Base-by-base conservation (phyloP, 2,888 invertebrate genomes). In the Camptogramma bilineatum region DNA sequence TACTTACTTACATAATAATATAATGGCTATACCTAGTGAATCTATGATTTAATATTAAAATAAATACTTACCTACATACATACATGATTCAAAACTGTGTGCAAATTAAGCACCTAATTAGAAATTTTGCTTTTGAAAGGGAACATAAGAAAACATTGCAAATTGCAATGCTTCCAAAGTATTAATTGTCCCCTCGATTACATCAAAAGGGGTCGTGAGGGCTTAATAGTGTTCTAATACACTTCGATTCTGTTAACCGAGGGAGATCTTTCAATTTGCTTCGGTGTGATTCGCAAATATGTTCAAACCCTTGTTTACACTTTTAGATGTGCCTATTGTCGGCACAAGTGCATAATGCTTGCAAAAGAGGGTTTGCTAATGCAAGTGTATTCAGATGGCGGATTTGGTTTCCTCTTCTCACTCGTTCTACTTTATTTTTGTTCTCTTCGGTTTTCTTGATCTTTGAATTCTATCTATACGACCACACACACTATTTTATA, bases 191-290 rank as follows among this genome's bases (percentile, higher is more conserved):
- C 64, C 67, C 56, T 52, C 50, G 34, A 47, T 55, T 13, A 52
- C 66, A 69, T 73, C 73, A 64, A 73, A 57, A 46, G 57, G 72
- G 83, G 78, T 79, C 81, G 76, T 79, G 79, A 84, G 78, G 67
- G 75, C 73, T 82, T 89, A 90, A 91, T 90, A 82, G 87, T 79
- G 75, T 86, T 86, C 81, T 87, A 88, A 91, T 90, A 81, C 81
- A 87, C 82, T 83, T 78, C 82, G 77, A 83, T 84, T 83, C 78
- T 79, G 76, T 85, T 85, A 80, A 77, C 73, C 73, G 72, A 79
- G 83, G 85, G 85, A 69, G 85, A 82, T 81, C 81, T 84, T 81
- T 84, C 85, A 91, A 91, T 91, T 91, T 90, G 89, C 86, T 87
- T 72, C 81, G 85, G 88, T 79, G 84, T 86, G 87, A 90, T 88